Percentiles rank a stretch among this genome's conserved stretches.
Evolutionary conservation across 1,140 invertebrate species (phyloP).

Genomic region (Bombus fervidus): DNA sequence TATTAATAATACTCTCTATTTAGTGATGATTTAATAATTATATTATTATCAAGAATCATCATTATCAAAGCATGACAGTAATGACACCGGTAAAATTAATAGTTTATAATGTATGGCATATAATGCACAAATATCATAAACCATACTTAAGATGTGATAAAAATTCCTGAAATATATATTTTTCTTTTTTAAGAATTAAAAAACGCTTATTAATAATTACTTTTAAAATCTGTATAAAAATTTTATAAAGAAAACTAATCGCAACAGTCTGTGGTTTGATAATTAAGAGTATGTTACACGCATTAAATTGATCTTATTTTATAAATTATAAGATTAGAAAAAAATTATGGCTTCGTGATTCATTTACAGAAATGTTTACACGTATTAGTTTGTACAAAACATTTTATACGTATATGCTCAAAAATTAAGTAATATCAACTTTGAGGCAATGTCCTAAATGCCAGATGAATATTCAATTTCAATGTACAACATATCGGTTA

Average conservation of each 20-base stretch:
- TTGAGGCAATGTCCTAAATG: neutral
- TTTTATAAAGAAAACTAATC: constrained; percentile 28
- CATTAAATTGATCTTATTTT: constrained; percentile 10
- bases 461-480: constrained; percentile 18
- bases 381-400: constrained; percentile 45
- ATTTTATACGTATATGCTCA: constrained; percentile 28
- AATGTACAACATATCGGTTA: constrained; percentile 9
- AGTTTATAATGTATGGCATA: constrained; percentile 54
- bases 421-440: constrained; percentile 16
- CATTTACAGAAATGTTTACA: constrained; percentile 48
- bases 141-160: neutral
- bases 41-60: constrained; percentile 54
- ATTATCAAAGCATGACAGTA: constrained; percentile 37
- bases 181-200: neutral
- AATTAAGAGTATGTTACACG: constrained; percentile 28
- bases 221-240: constrained; percentile 26
- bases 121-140: constrained; percentile 29
- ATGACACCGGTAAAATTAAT: constrained; percentile 58
- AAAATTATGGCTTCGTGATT: constrained; percentile 51
- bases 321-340: constrained; percentile 51
- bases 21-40: constrained; percentile 68
- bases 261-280: constrained; percentile 36
- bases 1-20: constrained; percentile 78
- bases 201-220: neutral
- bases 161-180: constrained; percentile 33